These are phyloP conservation scores for Parazoanthus atlanticus DNA, from an alignment of 92 coral and sea anemone genomes.

Conservation along the genomic window DNA sequence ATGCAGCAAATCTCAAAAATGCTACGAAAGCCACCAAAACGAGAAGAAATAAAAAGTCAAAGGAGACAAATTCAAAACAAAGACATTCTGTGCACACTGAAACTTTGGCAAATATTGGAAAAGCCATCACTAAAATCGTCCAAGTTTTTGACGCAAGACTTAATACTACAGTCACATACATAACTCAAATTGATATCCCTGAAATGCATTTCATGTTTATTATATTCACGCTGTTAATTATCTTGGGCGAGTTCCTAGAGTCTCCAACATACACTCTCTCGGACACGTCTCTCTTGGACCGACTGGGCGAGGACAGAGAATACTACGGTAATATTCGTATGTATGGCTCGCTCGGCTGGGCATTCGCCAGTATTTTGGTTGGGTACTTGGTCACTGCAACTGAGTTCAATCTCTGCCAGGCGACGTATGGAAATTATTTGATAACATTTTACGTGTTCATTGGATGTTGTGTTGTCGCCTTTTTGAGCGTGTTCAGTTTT, in stretches of 20 bases:
- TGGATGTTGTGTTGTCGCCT: conserved; percentile 67
- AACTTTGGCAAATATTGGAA: conserved; percentile 1
- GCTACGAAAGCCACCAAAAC: neutral
- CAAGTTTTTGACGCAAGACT: conserved; percentile 34
- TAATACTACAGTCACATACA: conserved; percentile 52
- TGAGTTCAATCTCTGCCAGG: conserved; percentile 56
- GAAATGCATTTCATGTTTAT: conserved; percentile 72
- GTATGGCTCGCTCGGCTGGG: conserved; percentile 98
- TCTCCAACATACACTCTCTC: conserved; percentile 89
- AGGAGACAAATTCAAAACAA: neutral
- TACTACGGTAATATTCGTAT: conserved; percentile 86
- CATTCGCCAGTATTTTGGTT: conserved; percentile 67
- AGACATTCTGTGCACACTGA: neutral
- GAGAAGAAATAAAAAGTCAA: neutral
- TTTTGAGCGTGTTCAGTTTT: conserved; percentile 67
- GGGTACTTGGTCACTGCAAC: conserved; percentile 66
- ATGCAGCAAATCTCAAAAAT: neutral
- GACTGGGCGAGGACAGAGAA: conserved; percentile 77
- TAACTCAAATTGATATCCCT: conserved; percentile 53
- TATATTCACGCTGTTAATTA: conserved; percentile 66
- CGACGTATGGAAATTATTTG: conserved; percentile 34
- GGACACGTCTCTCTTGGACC: conserved; percentile 87
- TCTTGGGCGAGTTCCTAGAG: conserved; percentile 89
- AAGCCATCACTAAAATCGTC: conserved; percentile 24
- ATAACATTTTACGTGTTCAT: conserved; percentile 65